Base-by-base conservation (phyloP, 2,797 vertebrate species). In the Cyprinodon diabolis region DNA sequence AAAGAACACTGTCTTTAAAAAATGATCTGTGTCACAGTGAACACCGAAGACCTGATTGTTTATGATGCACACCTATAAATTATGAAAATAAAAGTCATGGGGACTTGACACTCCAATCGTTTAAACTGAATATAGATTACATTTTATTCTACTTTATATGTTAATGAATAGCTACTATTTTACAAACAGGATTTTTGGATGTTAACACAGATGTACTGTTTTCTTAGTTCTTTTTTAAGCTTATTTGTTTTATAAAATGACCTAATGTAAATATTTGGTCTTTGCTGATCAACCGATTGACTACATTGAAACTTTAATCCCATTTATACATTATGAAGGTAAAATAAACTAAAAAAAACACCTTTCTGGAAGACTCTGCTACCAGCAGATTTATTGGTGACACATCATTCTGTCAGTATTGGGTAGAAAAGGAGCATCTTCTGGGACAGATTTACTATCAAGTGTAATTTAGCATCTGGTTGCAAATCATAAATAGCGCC, bases 11-110 rank as follows among this genome's bases (percentile, higher is more conserved):
- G 87, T 78, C 81, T 81, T 84, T 81, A 84, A 76, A 63, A 88
- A 91, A 87, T 87, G 79, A 92, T 86, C 89, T 81, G 90, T 88
- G 88, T 86, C 83, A 84, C 49, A 30, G 83, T 60, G 71, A 81
- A 81, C 76, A 84, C 71, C 67, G 78, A 74, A 52, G 69, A 54
- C 83, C 80, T 84, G 86, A 90, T 85, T 78, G 82, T 87, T 85
- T 75, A 68, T 76, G 74, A 89, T 82, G 75, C 82, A 60, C 60
- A 79, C 75, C 77, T 78, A 71, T 70, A 79, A 88, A 89, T 90
- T 77, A 87, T 82, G 30, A 81, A 84, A 87, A 87, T 35, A 69
- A 57, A 71, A 85, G 88, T 86, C 71, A 68, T 81, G 68, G 86
- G 74, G 68, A 78, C 48, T 72, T 83, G 62, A 71, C 67, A 74